Evolutionary conservation across 1,140 invertebrate genomes (phyloP), one percentile per base, ranked within the genome.

Genomic region (Aphelinus certus): DNA sequence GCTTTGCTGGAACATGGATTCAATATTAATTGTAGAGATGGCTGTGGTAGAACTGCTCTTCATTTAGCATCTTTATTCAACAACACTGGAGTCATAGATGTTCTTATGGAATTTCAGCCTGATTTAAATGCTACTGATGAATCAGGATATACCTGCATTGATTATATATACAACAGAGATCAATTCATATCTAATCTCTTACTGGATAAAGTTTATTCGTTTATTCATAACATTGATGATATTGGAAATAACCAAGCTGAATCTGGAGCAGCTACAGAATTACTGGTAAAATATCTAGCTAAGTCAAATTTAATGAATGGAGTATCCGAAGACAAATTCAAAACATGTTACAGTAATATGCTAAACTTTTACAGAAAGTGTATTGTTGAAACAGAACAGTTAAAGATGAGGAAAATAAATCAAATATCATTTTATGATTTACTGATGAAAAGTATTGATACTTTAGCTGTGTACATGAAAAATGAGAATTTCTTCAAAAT

Each of bases 1-100:
- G 43, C 48, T 10, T 45, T 71, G 3, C 5, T 71, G 45, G 61
- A 71, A 55, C 6, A 9, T 51, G 69, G 69, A 9, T 61, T 45
- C 45, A 45, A 62, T 46, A 49, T 71, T 9, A 47, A 71, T 55
- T 51, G 47, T 7, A 62, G 48, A 53, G 69, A 71, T 63, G 47
- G 48, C 46, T 71, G 49, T 45, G 69, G 60, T 5, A 51, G 69
- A 42, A 71, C 69, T 3, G 48, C 69, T 9, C 60, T 71, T n/a
- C 69, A 71, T 55, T 9, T 71, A 43, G 69, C 69, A 45, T 3
- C 61, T 26, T 47, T 61, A 42, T 71, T 45, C n/a, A n/a, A 46
- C 26, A 62, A 71, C 55, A 9, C 10, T 55, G 69, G 56, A 26
- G 42, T 62, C 10, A 61, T 71, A 2, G 7, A 62, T 7, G 26